phyloP scores from a whole-genome alignment of 2,888 invertebrate species.

The Hedya salicella region DNA sequence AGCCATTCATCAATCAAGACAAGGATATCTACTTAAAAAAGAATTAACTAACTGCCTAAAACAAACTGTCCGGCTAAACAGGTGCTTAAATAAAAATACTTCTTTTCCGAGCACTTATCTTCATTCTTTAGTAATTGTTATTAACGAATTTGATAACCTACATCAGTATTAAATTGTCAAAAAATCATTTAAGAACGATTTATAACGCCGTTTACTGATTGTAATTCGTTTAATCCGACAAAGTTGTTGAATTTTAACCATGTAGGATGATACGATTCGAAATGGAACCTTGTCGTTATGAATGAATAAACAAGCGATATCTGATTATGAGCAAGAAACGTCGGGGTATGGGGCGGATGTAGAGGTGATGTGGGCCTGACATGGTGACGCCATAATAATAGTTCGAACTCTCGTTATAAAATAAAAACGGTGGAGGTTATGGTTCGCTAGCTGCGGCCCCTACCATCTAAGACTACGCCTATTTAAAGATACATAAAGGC shows the following conservation, averaged over 20 bases:
- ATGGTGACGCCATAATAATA: slow-evolving; percentile 81
- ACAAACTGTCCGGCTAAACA: slow-evolving; percentile 60
- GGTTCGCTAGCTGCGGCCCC: slow-evolving; percentile 72
- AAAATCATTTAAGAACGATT: slow-evolving; percentile 73
- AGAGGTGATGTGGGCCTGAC: slow-evolving; percentile 79
- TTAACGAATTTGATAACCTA: slow-evolving; percentile 70
- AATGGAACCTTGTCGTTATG: slow-evolving; percentile 61
- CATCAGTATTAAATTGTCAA: slow-evolving; percentile 79
- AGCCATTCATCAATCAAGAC: slow-evolving; percentile 79
- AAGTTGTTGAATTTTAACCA: slow-evolving; percentile 51
- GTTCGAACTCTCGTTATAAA: slow-evolving; percentile 77
- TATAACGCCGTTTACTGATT: slow-evolving; percentile 65
- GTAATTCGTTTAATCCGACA: slow-evolving; percentile 50
- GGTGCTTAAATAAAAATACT: slow-evolving; percentile 53
- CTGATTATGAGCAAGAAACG: slow-evolving; percentile 68
- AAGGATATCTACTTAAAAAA: slow-evolving; percentile 79
- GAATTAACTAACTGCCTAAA: slow-evolving; percentile 69
- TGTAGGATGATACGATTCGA: slow-evolving; percentile 38
- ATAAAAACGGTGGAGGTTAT: slow-evolving; percentile 78
- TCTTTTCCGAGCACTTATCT: slow-evolving; percentile 57
- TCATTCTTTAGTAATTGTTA: slow-evolving; percentile 70
- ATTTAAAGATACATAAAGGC: slow-evolving; percentile 60
- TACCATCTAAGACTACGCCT: slow-evolving; percentile 67
- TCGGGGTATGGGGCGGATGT: slow-evolving; percentile 78
- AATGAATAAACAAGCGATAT: slow-evolving; percentile 65